These are phyloP conservation scores for Tinea trinotella DNA, from an alignment of 2,888 invertebrate species.

Conservation along the genomic window DNA sequence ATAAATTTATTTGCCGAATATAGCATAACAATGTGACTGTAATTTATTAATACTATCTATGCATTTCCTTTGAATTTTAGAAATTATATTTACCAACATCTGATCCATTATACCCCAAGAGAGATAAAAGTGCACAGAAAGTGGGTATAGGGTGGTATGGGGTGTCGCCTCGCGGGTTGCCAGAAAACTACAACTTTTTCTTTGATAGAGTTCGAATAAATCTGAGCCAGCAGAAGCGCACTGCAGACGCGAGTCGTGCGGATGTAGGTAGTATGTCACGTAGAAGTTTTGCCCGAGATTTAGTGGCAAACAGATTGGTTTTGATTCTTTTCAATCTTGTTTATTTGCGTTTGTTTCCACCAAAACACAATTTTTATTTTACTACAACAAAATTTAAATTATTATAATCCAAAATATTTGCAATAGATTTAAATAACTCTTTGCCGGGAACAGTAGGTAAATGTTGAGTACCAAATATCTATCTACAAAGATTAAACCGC, in stretches of 20 bases:
- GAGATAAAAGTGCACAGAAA: slow-evolving; percentile 15
- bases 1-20: no score
- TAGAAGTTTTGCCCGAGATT: slow-evolving; percentile 11
- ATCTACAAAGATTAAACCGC: no score
- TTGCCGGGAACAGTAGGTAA: no score
- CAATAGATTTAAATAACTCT: no score
- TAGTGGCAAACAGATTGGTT: slow-evolving; percentile 15
- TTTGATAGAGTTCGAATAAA: slow-evolving; percentile 66
- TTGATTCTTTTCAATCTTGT: slow-evolving; percentile 14
- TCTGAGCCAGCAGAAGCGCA: slow-evolving; percentile 42
- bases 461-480: no score
- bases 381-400: no score
- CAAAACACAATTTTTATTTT: not conserved
- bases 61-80: no score
- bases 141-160: slow-evolving; percentile 35
- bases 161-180: slow-evolving; percentile 46
- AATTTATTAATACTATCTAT: no score
- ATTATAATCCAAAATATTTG: no score
- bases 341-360: slow-evolving; percentile 10
- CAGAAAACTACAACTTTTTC: slow-evolving; percentile 58
- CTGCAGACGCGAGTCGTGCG: slow-evolving; percentile 38
- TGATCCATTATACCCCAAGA: not conserved
- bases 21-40: no score
- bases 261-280: slow-evolving; percentile 16
- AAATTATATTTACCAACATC: not conserved